Conservation (phyloP, 2,797 vertebrate species). For the Silurus aristotelis region DNA sequence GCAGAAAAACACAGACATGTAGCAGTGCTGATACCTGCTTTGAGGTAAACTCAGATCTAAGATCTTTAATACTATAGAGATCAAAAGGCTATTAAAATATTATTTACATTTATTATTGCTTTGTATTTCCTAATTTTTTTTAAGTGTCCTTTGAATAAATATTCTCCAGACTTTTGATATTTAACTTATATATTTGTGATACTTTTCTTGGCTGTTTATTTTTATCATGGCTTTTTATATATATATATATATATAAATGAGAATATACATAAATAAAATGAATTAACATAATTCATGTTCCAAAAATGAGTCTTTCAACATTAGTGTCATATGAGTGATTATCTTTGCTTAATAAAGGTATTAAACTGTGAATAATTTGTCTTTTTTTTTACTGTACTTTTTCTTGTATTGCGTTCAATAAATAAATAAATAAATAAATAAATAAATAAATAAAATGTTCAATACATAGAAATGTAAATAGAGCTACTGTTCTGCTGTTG, state of each 20-base stretch:
- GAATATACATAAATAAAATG: background rate
- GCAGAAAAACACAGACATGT: too few relatives aligned
- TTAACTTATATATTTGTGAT: background rate
- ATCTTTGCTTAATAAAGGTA: background rate
- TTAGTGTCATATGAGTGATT: background rate
- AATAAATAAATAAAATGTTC: constrained; percentile 1
- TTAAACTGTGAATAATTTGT: background rate
- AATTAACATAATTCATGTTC: background rate
- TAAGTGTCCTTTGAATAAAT: background rate
- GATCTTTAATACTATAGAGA: background rate
- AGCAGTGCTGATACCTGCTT: background rate
- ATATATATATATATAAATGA: too few relatives aligned
- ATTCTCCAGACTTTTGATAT: background rate
- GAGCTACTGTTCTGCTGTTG: background rate
- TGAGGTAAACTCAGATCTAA: background rate
- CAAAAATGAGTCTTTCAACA: background rate
- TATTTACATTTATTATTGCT: too few relatives aligned
- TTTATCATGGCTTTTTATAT: background rate
- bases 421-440: background rate
- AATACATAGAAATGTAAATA: background rate
- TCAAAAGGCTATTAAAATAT: background rate
- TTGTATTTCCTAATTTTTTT: too few relatives aligned
- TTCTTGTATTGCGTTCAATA: background rate
- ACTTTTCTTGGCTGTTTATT: background rate
- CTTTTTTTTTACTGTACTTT: background rate